Conservation (phyloP, 2,888 invertebrate genomes). For the Parelbella ahira region DNA sequence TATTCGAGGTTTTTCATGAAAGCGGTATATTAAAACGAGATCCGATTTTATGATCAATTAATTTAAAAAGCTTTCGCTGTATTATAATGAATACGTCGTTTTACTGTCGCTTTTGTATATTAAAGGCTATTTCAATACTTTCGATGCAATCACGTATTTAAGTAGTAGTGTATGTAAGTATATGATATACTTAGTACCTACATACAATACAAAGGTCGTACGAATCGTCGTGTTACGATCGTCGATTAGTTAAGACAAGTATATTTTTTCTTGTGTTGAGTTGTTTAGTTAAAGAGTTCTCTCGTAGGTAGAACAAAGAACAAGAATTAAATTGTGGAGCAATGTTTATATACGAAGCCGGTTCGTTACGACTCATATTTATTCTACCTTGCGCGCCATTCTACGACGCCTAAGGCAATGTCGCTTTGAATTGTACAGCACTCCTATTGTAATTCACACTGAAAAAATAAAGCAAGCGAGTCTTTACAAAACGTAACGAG, state of each 20-base stretch:
- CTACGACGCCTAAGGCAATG: conserved; percentile 7
- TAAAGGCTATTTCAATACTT: too few relatives aligned
- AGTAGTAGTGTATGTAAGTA: too few relatives aligned
- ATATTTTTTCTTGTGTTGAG: too few relatives aligned
- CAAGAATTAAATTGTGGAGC: not conserved
- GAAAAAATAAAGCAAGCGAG: conserved; percentile 5
- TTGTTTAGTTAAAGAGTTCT: too few relatives aligned
- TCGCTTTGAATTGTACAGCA: conserved; percentile 7
- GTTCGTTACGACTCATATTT: conserved; percentile 8
- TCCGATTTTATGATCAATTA: conserved; percentile 11
- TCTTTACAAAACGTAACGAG: conserved; percentile 6
- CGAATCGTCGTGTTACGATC: too few relatives aligned
- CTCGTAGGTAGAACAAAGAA: not conserved
- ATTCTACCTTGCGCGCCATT: conserved; percentile 7
- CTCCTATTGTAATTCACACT: conserved; percentile 8
- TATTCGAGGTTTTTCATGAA: too few relatives aligned
- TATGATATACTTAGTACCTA: too few relatives aligned
- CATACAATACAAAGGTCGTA: too few relatives aligned
- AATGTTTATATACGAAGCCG: conserved; percentile 4
- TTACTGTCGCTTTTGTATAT: too few relatives aligned
- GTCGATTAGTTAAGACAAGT: too few relatives aligned
- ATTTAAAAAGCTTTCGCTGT: conserved; percentile 13
- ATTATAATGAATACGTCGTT: too few relatives aligned
- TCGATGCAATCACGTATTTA: too few relatives aligned
- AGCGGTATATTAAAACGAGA: conserved; percentile 1